phyloP scores from a whole-genome alignment of 2,888 invertebrate species.

The Drosophila paranaensis region DNA sequence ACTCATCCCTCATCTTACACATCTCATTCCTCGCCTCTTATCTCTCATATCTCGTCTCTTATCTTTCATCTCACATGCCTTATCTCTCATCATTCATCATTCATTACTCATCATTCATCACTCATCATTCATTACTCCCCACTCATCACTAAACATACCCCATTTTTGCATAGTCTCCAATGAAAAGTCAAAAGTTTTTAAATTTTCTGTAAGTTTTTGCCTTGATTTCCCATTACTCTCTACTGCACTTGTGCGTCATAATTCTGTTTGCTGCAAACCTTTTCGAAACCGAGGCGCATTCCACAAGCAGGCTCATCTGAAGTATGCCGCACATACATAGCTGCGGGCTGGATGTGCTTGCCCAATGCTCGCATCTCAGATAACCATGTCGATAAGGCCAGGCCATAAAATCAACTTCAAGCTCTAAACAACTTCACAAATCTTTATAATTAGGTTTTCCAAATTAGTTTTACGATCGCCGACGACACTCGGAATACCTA shows the following conservation, averaged over 20 bases:
- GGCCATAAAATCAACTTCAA: slow-evolving; percentile 10
- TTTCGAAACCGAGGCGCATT: not conserved
- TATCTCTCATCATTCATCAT: not conserved
- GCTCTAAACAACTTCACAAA: slow-evolving; percentile 35
- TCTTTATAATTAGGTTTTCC: slow-evolving; percentile 46
- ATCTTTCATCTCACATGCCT: not conserved
- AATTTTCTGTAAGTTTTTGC: no score
- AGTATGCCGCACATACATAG: slow-evolving; percentile 41
- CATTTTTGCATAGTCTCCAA: not conserved
- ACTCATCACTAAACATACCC: not conserved
- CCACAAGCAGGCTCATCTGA: not conserved
- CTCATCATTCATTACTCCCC: not conserved
- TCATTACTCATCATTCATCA: not conserved
- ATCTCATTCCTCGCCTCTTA: not conserved
- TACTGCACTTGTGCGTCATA: not conserved
- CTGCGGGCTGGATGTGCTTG: slow-evolving; percentile 35
- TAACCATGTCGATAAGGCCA: not conserved
- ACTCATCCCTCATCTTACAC: no score
- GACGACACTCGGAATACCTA: slow-evolving; percentile 12
- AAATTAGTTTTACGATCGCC: slow-evolving; percentile 20
- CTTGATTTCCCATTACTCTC: not conserved
- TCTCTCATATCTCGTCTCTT: not conserved
- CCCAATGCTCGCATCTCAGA: slow-evolving; percentile 24
- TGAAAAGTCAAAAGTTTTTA: no score
- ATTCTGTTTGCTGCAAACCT: not conserved